phyloP scores from a whole-genome alignment of 2,888 invertebrate species.

The Drosophila emarginata region DNA sequence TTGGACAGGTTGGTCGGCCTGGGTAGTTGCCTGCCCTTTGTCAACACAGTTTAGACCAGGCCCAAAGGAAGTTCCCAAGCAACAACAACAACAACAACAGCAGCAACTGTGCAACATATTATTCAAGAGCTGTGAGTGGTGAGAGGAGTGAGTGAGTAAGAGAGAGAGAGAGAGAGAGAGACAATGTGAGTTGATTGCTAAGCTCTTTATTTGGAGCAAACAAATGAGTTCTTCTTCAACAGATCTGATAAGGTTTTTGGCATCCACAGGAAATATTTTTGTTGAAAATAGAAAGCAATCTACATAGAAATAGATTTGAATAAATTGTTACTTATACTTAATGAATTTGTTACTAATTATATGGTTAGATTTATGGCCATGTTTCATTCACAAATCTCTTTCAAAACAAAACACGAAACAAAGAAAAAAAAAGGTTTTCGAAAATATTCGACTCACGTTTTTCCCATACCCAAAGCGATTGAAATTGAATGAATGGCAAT shows the following conservation, averaged over 20 bases:
- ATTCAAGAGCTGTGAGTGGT: conserved; percentile 43
- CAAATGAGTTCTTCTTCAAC: conserved; percentile 16
- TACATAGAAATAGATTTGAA: no score
- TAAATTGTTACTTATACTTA: background rate
- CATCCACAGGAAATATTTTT: background rate
- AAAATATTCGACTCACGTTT: conserved; percentile 7
- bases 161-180: background rate
- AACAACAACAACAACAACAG: background rate
- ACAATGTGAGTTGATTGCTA: conserved; percentile 43
- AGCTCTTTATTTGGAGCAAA: conserved; percentile 41
- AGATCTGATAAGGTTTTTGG: background rate
- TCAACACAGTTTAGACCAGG: conserved; percentile 36
- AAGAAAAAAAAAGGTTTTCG: background rate
- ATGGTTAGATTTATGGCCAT: background rate
- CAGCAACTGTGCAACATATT: conserved; percentile 47
- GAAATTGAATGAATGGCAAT: conserved; percentile 46
- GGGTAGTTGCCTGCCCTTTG: conserved; percentile 39
- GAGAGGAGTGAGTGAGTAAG: background rate
- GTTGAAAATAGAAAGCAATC: background rate
- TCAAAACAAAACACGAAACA: background rate
- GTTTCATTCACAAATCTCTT: background rate
- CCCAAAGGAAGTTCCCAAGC: conserved; percentile 58
- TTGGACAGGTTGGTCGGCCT: conserved; percentile 13
- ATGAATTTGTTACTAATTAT: background rate
- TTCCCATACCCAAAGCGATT: conserved; percentile 19